These are phyloP conservation scores for Macheiramphus alcinus DNA, from an alignment of 2,113 vertebrate species.

Conservation along the genomic window DNA sequence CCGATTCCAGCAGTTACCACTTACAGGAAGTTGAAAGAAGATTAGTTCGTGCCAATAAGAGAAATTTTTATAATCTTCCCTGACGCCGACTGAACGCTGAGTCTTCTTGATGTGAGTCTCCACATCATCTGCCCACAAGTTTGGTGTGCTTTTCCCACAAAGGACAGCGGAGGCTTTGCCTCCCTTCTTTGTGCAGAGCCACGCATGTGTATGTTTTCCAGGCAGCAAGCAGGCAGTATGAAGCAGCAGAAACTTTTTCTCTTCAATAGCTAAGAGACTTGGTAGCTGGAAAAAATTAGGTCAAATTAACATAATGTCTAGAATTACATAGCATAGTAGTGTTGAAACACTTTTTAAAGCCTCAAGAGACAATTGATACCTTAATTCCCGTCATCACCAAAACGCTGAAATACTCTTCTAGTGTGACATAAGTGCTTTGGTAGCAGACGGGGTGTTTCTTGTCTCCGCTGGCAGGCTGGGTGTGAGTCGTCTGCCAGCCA, in stretches of 20 bases:
- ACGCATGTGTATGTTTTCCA: fast-evolving
- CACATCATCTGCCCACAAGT: background rate
- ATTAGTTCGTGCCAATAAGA: background rate
- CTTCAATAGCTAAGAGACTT: background rate
- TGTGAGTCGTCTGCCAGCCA: background rate
- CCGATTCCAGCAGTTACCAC: background rate
- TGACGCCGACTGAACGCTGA: background rate
- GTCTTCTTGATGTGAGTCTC: background rate
- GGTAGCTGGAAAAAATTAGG: slow-evolving; percentile 43
- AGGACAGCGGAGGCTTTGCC: background rate
- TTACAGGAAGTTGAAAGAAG: fast-evolving
- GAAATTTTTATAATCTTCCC: background rate
- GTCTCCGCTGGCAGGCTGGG: background rate
- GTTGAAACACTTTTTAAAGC: slow-evolving; percentile 38
- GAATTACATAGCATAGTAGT: slow-evolving; percentile 7
- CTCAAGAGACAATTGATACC: background rate
- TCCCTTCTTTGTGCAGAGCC: background rate
- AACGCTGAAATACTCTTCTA: background rate
- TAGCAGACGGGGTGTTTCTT: background rate
- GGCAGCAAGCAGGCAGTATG: background rate
- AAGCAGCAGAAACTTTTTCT: background rate
- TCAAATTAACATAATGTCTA: slow-evolving; percentile 56
- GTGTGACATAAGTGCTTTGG: background rate
- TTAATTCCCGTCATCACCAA: background rate
- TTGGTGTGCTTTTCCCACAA: background rate